Percentiles rank a stretch among this genome's conserved stretches.
Conservation (phyloP, 2,113 vertebrate species). For the Circaetus cinerascens region DNA sequence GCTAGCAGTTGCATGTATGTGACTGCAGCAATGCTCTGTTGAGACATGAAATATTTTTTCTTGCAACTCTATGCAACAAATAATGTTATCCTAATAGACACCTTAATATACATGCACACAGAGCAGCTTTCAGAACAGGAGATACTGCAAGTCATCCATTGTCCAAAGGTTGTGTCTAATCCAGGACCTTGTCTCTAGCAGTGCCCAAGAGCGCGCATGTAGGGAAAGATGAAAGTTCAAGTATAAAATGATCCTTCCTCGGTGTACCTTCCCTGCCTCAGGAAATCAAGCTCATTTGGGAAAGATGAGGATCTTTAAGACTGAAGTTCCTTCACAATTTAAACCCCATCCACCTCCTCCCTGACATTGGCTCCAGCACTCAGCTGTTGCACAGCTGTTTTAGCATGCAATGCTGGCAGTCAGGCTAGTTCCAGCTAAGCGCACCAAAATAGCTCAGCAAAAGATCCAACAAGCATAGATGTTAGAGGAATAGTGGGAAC, state of each 20-base stretch:
- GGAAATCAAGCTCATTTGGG: not conserved
- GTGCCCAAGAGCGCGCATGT: not conserved
- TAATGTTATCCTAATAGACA: not conserved
- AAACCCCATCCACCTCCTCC: not conserved
- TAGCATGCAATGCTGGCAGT: not conserved
- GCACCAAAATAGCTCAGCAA: not conserved
- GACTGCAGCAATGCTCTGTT: not conserved
- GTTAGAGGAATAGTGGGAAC: not conserved
- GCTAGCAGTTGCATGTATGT: not conserved
- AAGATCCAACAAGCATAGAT: not conserved
- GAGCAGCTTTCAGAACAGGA: not conserved
- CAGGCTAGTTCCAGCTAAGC: not conserved
- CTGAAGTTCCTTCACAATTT: not conserved
- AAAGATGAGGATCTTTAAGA: not conserved
- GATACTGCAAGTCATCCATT: fast-evolving
- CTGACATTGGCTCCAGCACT: not conserved
- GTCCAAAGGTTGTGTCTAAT: not conserved
- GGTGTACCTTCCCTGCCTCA: not conserved
- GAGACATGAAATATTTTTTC: not conserved
- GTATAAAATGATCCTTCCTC: not conserved
- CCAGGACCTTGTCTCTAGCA: not conserved
- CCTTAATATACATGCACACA: not conserved
- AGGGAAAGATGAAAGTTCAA: not conserved
- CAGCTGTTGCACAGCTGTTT: not conserved
- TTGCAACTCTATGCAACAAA: not conserved